phyloP scores from a whole-genome alignment of 2,113 vertebrate species.

The Thalassoma bifasciatum region DNA sequence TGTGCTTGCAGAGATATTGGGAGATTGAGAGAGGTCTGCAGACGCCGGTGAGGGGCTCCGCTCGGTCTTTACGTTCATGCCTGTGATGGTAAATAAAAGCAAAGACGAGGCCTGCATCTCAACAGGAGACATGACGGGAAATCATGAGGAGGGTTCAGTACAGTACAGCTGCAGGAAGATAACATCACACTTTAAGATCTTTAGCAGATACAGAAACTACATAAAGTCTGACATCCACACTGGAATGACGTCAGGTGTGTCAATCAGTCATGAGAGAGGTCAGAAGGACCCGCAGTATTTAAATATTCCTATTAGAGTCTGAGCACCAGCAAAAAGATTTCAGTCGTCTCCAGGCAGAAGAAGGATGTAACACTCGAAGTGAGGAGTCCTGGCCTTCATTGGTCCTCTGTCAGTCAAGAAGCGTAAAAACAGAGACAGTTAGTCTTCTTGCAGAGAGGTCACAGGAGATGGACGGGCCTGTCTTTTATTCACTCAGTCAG shows the following conservation, averaged over 20 bases:
- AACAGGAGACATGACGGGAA: conserved; percentile 30
- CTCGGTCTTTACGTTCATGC: conserved; percentile 57
- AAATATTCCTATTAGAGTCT: too few species aligned
- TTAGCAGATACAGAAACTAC: too few species aligned
- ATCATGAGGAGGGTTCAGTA: neutral
- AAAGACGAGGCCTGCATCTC: conserved; percentile 44
- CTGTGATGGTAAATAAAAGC: conserved; percentile 47
- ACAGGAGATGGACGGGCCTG: too few species aligned
- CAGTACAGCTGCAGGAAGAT: neutral
- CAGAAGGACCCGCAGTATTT: too few species aligned
- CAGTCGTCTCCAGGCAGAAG: too few species aligned
- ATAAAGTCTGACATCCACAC: neutral
- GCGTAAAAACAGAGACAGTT: too few species aligned
- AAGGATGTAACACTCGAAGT: too few species aligned
- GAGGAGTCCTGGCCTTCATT: too few species aligned
- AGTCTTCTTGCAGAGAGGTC: too few species aligned
- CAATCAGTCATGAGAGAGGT: neutral
- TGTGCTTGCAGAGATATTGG: conserved; percentile 70
- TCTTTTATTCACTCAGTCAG: too few species aligned
- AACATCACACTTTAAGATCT: neutral
- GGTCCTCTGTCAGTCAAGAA: too few species aligned
- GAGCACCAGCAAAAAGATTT: too few species aligned
- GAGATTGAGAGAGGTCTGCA: conserved; percentile 72
- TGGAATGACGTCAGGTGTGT: neutral
- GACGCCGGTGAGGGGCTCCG: conserved; percentile 52